Evolutionary conservation across 2,888 invertebrate genomes (phyloP).

Genomic region (Agrochola macilenta): DNA sequence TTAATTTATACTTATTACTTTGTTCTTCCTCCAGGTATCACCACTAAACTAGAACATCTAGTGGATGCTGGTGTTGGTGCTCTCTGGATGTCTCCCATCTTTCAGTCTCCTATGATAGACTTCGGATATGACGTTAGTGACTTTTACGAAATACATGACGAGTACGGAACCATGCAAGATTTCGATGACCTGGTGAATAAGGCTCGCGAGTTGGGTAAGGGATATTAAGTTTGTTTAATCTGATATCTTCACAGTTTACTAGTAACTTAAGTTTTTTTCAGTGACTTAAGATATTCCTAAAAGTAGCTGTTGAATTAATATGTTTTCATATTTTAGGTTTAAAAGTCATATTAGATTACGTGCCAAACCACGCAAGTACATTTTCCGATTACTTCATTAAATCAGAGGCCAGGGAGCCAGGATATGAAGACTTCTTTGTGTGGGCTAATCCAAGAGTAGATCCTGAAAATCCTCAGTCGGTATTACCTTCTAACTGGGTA

Average conservation of each 20-base stretch:
- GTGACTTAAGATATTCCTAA: no score
- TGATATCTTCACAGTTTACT: not conserved
- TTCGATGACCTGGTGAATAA: constrained; percentile 89
- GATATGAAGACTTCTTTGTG: constrained; percentile 93
- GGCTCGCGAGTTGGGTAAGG: constrained; percentile 87
- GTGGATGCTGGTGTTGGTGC: constrained; percentile 92
- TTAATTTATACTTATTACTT: not conserved
- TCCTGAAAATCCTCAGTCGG: constrained; percentile 68
- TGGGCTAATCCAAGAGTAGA: constrained; percentile 91
- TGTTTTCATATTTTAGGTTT: constrained; percentile 67
- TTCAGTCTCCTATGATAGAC: constrained; percentile 94
- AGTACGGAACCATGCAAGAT: constrained; percentile 93
- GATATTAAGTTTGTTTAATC: not conserved
- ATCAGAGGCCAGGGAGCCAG: constrained; percentile 90
- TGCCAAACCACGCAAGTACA: constrained; percentile 92
- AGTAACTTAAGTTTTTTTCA: not conserved
- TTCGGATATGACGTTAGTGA: constrained; percentile 96
- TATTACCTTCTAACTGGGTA: constrained; percentile 87
- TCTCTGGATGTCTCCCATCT: constrained; percentile 95
- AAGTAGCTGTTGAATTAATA: not conserved
- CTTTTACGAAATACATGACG: constrained; percentile 92
- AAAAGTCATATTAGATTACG: constrained; percentile 91
- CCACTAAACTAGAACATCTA: constrained; percentile 90
- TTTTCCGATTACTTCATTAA: constrained; percentile 94
- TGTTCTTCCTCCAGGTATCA: constrained; percentile 83